Conservation (phyloP, 2,113 vertebrate genomes). For the Peromyscus maniculatus region DNA sequence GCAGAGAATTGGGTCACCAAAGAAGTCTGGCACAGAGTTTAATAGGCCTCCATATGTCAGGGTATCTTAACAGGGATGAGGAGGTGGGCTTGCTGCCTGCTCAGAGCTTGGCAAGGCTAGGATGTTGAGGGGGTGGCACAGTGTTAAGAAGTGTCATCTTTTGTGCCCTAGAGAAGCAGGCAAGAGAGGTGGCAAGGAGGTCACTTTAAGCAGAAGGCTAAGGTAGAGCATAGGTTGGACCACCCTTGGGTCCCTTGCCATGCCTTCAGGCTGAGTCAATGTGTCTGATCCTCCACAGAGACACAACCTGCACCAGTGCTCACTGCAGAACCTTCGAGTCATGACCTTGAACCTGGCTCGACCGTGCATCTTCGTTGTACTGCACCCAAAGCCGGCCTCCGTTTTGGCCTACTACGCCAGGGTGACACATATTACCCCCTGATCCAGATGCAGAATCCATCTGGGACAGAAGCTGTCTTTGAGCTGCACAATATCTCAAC, state of each 20-base stretch:
- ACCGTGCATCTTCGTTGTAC: constrained; percentile 49
- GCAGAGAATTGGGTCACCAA: neutral
- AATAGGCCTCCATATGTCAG: rapidly evolving
- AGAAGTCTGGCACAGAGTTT: neutral
- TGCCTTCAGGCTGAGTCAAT: rapidly evolving
- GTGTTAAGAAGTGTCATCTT: neutral
- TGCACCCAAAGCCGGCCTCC: neutral
- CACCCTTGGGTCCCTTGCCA: neutral
- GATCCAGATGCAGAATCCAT: neutral
- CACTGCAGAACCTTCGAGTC: rapidly evolving
- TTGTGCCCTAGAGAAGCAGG: neutral
- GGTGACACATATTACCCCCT: rapidly evolving
- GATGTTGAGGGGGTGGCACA: neutral
- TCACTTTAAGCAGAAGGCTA: neutral
- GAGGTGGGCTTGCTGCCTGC: no score
- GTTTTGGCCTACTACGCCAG: constrained; percentile 45
- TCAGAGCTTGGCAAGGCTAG: neutral
- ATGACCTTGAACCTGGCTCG: neutral
- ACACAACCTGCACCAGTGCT: constrained; percentile 22
- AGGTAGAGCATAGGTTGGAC: neutral
- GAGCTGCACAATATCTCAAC: constrained; percentile 5
- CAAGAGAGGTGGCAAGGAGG: neutral
- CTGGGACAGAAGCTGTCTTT: neutral
- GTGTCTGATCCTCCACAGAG: neutral
- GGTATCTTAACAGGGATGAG: rapidly evolving